Base-by-base conservation (phyloP, 2,888 invertebrate genomes). In the Ormyrus rosae region DNA sequence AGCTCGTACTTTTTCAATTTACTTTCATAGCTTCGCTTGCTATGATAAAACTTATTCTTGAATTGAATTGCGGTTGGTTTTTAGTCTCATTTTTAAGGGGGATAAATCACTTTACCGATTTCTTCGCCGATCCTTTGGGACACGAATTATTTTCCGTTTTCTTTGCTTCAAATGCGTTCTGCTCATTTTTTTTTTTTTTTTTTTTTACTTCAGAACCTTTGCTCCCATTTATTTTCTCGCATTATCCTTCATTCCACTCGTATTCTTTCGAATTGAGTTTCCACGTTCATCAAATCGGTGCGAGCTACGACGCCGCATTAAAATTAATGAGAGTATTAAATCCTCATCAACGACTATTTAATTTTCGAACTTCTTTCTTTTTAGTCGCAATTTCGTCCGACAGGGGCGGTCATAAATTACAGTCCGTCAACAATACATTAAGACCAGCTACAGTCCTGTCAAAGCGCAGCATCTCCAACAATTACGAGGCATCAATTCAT, bases 211-310 rank as follows among this genome's bases (percentile, higher is more conserved):
- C 55, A 0, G 48, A 55, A 55, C 55, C 45, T 53, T 63, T 13
- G 13, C 53, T 63, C 72, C 53, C 63, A 53, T 55, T 63, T 55
- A 53, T 55, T 63, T 72, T 13, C 48, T 58, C 58, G 70, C 55
- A 70, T 58, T 55, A 70, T 70, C 58, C 13, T 60, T 50, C 19
- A 56, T 69, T 69, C 69, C 69, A 69, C 56, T 69, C 46, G 48
- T 46, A 56, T 69, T 46, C 55, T 46, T 56, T 56, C 8, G 56
- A 69, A 69, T 69, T 56, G 46, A 56, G 13, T 69, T 69, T 69
- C 9, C 56, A 13, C 46, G 69, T 56, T 56, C n/a, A 69, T 69
- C 13, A 69, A 69, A 51, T 69, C n/a, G 55, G 48, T 13, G 48
- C n/a, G 48, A 48, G 64, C 46, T 64, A 13, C 46, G 13, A 45